A percentile compares a stretch with the other conserved stretches of the same genome.
These are phyloP conservation scores for Syndactyla subalaris DNA, from an alignment of 2,797 vertebrate species.

Conservation along the genomic window DNA sequence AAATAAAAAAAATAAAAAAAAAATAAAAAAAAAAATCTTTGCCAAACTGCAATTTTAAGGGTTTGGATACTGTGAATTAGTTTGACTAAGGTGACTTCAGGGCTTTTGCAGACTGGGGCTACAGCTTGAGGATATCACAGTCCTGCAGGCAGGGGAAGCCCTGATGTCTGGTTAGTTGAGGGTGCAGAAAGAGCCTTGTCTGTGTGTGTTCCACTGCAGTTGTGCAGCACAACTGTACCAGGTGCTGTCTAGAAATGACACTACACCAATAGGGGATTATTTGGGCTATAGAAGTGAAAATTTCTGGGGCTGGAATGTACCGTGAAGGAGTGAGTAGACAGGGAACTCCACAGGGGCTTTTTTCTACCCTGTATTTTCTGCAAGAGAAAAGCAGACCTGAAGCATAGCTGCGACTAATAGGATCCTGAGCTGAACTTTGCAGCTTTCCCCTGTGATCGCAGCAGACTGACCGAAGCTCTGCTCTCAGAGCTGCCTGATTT, in stretches of 20 bases:
- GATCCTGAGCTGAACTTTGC: conserved; percentile 40
- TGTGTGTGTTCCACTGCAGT: not conserved
- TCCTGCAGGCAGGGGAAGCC: not conserved
- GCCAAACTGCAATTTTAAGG: not conserved
- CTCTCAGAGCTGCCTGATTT: conserved; percentile 21
- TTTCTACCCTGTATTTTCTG: not conserved
- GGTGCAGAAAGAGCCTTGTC: not conserved
- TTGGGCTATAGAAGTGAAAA: not conserved
- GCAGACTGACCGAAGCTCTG: not conserved
- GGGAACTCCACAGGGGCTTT: not conserved
- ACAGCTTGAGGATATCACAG: accelerated
- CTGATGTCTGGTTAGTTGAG: not conserved
- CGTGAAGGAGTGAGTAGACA: not conserved
- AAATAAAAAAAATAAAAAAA: too few species aligned
- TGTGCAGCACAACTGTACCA: not conserved
- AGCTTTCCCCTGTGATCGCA: not conserved
- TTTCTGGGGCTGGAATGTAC: not conserved
- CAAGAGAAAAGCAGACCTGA: not conserved
- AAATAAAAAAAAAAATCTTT: not conserved
- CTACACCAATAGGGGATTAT: not conserved
- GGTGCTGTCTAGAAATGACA: not conserved
- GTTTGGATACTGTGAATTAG: not conserved
- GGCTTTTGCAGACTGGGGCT: not conserved
- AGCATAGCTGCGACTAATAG: conserved; percentile 9
- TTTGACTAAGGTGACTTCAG: not conserved